A percentile compares a stretch with the other conserved stretches of the same genome.
Conservation (phyloP, 1,140 invertebrate genomes). For the Cherax quadricarinatus region DNA sequence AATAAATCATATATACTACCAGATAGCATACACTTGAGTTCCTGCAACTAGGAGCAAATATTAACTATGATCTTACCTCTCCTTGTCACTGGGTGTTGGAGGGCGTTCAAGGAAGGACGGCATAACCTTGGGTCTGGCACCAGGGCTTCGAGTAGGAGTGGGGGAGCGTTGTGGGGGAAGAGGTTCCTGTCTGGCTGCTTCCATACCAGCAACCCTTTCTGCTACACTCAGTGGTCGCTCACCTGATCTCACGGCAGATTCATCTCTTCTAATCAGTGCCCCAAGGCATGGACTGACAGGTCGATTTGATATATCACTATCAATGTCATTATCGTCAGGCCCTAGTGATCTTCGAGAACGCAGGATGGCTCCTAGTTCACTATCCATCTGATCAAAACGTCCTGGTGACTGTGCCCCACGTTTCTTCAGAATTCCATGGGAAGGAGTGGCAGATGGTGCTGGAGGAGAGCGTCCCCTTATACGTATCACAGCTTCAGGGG, state of each 20-base stretch:
- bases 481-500: constrained; percentile 66
- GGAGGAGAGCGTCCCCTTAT: constrained; percentile 53
- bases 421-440: constrained; percentile 68
- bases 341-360: constrained; percentile 62
- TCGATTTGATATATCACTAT: constrained; percentile 71
- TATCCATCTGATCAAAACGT: constrained; percentile 71
- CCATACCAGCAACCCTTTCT: constrained; percentile 68
- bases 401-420: constrained; percentile 64
- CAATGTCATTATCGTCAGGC: constrained; percentile 40
- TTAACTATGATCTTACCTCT: neutral
- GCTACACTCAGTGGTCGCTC: constrained; percentile 70
- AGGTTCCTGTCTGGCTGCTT: constrained; percentile 58
- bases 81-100: constrained; percentile 32
- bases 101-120: constrained; percentile 40
- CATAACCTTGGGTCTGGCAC: constrained; percentile 43
- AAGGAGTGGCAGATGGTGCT: constrained; percentile 48
- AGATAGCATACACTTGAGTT: too few species aligned
- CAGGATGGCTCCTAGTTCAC: constrained; percentile 72
- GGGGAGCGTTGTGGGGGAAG: constrained; percentile 23
- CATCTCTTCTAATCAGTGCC: constrained; percentile 77
- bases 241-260: constrained; percentile 75
- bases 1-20: too few species aligned
- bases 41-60: too few species aligned
- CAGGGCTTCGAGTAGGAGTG: constrained; percentile 47
- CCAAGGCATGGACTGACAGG: constrained; percentile 65